Base-by-base conservation (phyloP, 1,140 invertebrate genomes). In the Dendrolimus punctatus region DNA sequence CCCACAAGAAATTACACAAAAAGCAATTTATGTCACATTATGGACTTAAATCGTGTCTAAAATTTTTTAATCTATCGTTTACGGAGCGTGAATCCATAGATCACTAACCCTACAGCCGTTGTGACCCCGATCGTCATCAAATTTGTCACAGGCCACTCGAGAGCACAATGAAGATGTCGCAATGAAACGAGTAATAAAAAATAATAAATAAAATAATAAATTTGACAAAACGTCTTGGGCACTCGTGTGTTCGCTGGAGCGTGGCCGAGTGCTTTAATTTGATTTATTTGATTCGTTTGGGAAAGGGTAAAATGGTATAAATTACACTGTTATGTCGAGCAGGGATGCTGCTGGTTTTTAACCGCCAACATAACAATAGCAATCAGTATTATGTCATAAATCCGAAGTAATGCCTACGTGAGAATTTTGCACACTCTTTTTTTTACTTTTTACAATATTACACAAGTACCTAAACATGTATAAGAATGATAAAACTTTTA, bases 181-280 rank as follows among this genome's bases (percentile, higher is more conserved):
- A 78, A 69, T 73, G 60, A 62, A 65, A 66, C 58, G 58, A 62
- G 68, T 70, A 82, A 84, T 81, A 80, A 83, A 85, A 79, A 80
- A 68, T 57, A 58, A 80, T 79, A 83, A 85, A 85, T 84, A 84
- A 85, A 82, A 85, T 83, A 85, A 85, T 85, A 85, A 82, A 85
- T 81, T 81, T 82, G 74, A 85, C 82, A 85, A 85, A 85, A 85
- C 82, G 82, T 85, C 82, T 85, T 85, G 76, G 74, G 74, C 82
- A 84, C 80, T 85, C 75, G 69, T 70, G 72, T 68, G 74, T 63
- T 80, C 71, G 62, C 50, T 60, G 68, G 59, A 78, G 82, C 82
- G 80, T 75, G 62, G 64, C 73, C 58, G 63, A 81, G 73, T 83
- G 57, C 68, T 80, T 79, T 81, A 81, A 81, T 84, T 84, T 84